phyloP scores from a whole-genome alignment of 1,140 invertebrate genomes.

The Drosophila burlai region DNA sequence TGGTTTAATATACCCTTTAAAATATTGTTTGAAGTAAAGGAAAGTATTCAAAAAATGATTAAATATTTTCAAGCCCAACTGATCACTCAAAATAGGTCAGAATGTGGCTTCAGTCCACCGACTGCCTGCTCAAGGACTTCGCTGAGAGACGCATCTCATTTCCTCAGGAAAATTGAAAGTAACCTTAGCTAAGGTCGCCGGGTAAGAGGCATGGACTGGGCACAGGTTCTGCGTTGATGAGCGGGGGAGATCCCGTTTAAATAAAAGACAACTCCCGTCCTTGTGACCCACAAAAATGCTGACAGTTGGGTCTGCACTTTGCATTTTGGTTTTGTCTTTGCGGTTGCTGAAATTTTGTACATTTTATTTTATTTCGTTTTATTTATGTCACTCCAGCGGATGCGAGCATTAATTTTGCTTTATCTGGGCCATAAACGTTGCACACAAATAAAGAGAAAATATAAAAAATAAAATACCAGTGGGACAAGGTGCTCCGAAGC shows the following conservation, averaged over 20 bases:
- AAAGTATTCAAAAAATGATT: too few relatives aligned
- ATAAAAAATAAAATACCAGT: conserved; percentile 13
- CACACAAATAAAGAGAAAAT: conserved; percentile 14
- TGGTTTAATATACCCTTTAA: too few relatives aligned
- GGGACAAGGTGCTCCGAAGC: conserved; percentile 33
- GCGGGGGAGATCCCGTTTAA: too few relatives aligned
- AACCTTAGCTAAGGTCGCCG: conserved; percentile 49
- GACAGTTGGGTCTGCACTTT: conserved; percentile 36
- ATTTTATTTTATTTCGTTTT: conserved; percentile 14
- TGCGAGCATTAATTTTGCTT: conserved; percentile 51
- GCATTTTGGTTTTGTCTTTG: conserved; percentile 42
- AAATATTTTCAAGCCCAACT: too few relatives aligned
- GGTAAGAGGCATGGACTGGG: conserved; percentile 48
- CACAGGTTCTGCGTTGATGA: conserved; percentile 25
- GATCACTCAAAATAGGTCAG: neutral
- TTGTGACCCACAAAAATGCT: conserved; percentile 64
- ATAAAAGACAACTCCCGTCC: conserved; percentile 28
- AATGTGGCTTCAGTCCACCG: conserved; percentile 4
- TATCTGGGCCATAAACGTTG: conserved; percentile 30
- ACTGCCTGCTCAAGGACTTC: conserved; percentile 13
- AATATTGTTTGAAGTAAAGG: too few relatives aligned
- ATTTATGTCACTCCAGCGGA: conserved; percentile 40
- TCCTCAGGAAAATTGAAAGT: conserved; percentile 53
- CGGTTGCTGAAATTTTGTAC: conserved; percentile 32
- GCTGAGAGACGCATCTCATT: neutral